phyloP scores from a whole-genome alignment of 1,140 invertebrate genomes.

The Solen grandis region DNA sequence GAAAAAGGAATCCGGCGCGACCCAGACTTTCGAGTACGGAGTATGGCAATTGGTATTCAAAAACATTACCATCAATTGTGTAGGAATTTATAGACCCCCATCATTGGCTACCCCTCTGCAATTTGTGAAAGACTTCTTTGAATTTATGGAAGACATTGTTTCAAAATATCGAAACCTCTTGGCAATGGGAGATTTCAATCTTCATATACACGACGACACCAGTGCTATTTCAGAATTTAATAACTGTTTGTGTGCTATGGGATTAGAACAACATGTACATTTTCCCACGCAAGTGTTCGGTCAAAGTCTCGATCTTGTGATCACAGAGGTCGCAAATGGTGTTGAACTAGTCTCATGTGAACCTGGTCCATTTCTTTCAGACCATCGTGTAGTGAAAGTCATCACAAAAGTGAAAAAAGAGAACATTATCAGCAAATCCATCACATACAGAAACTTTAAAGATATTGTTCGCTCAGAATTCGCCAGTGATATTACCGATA shows the following conservation, averaged over 20 bases:
- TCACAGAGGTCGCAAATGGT: slow-evolving; percentile 11
- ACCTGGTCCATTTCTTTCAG: not conserved
- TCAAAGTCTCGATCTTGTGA: not conserved
- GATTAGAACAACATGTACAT: slow-evolving; percentile 22
- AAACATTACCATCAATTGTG: slow-evolving; percentile 1
- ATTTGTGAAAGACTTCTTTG: slow-evolving; percentile 40
- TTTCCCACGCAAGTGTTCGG: slow-evolving; percentile 22
- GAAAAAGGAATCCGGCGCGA: not conserved
- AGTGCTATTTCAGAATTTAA: slow-evolving; percentile 15
- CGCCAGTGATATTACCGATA: not conserved
- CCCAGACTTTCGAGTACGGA: slow-evolving; percentile 17
- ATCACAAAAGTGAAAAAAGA: slow-evolving; percentile 26
- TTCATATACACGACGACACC: slow-evolving; percentile 11
- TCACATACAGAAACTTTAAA: slow-evolving; percentile 13
- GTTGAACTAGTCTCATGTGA: slow-evolving; percentile 12
- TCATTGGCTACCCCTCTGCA: slow-evolving; percentile 22
- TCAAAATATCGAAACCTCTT: slow-evolving; percentile 45
- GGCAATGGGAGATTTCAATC: slow-evolving; percentile 47
- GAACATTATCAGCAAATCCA: slow-evolving; percentile 20
- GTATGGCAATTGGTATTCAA: slow-evolving; percentile 24
- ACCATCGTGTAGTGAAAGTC: slow-evolving; percentile 6
- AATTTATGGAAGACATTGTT: slow-evolving; percentile 43
- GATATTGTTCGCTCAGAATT: not conserved
- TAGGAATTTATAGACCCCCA: slow-evolving; percentile 45
- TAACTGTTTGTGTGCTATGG: not conserved